Base-by-base conservation (phyloP, 2,113 vertebrate species). In the Crotalus horridus region DNA sequence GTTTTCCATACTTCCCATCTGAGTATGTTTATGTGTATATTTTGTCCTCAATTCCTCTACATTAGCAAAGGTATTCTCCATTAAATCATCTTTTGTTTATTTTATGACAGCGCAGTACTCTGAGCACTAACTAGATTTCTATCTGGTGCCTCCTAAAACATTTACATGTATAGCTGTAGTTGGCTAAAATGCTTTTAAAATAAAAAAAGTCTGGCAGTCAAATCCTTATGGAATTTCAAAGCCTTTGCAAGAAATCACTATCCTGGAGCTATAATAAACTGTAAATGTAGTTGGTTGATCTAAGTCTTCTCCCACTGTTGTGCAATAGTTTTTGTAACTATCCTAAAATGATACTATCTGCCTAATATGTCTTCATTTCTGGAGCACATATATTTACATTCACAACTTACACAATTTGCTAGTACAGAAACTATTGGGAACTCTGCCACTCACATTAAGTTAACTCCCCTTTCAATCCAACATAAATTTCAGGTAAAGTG, bases 151-250 rank as follows among this genome's bases (percentile, higher is more conserved):
- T 95, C 85, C 87, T 86, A 74, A 94, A 96, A 94, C 94, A 92
- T 93, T 94, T 61, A 95, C 51, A 88, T 95, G 89, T 86, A 93
- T 21, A 92, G 4, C 90, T 88, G 8, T 43, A 94, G 81, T 58
- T 94, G 92, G 90, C 93, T 95, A 87, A 59, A 92, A 87, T 93
- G 58, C 87, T 96, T 96, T 96, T 94, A 88, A 96, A 96, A 90
- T 95, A 96, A 95, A 86, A 86, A 92, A 94, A 91, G 61, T 92
- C 96, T 95, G 95, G 90, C 92, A 97, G 90, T 59, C 93, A 95
- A 91, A 94, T 93, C 93, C 95, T 91, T 61, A 94, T 94, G 94
- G 96, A 96, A 96, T 95, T 95, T 90, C 89, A 95, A 94, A 95
- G 61, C 24, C 61, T 94, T 95, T 96, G 69, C 1, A 0, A 23